Base-by-base conservation (phyloP, 2,113 vertebrate genomes). In the Apaloderma vittatum region DNA sequence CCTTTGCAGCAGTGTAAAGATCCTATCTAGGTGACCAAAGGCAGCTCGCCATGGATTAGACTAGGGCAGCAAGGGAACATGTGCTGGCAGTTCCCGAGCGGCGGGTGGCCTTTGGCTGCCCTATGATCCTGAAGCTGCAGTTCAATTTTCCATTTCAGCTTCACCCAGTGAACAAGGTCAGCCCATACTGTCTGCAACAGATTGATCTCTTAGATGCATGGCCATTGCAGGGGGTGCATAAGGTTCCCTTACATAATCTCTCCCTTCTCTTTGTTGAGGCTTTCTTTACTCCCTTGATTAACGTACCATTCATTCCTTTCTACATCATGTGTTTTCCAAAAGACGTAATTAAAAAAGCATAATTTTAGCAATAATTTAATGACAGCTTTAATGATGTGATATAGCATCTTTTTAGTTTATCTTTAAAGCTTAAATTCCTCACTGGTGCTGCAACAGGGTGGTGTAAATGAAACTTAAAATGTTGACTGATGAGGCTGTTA, bases 61-160 rank as follows among this genome's bases (percentile, higher is more conserved):
- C 4, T 3, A 22, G 61, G 34, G 30, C 59, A 96, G 72, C 78
- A 71, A 0, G 7, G 76, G 65, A 93, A 91, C 24, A 74, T 8
- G 29, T 40, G 65, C 3, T 36, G 72, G 67, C 90, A 89, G 36
- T 1, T 90, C 49, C 73, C 48, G 88, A 74, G 82, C 3, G 2
- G 61, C 1, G 0, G 79, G 19, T 67, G 45, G 92, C 88, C 86
- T 84, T 84, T 81, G 86, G 57, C 70, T 94, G 93, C 65, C 86
- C 76, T 68, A 1, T 23, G 70, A 93, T 96, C 80, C 49, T 9
- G 10, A 77, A 87, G 46, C 73, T 94, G 86, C 48, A 75, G 66
- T 72, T 90, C 93, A 84, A 72, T 97, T 94, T 95, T 95, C 94
- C 80, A 91, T 92, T 94, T 81, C 91, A 93, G 79, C 30, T 94